Evolutionary conservation across 2,797 vertebrate genomes (phyloP), one percentile per base, ranked within the genome.

Genomic region (Myotis pilosus): DNA sequence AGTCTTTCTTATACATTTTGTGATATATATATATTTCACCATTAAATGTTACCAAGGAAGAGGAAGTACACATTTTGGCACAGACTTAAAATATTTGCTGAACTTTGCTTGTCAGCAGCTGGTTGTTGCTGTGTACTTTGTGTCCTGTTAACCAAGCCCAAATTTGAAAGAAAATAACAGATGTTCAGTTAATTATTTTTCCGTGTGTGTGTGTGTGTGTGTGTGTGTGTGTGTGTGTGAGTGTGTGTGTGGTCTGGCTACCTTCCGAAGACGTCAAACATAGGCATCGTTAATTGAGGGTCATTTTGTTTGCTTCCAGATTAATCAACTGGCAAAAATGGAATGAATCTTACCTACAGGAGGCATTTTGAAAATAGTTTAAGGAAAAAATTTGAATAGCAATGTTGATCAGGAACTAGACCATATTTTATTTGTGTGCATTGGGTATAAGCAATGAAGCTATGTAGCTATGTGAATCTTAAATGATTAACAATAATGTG

Each of bases 121-220:
- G 62, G 17, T 72, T 53, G 49, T 76, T 93, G 33, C 74, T 95
- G 20, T 82, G 41, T 64, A 69, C 38, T 94, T 88, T 83, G 76
- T 87, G 44, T 94, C 74, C 91, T 95, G 87, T 90, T n/a, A 81
- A 75, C 81, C 68, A 92, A 84, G 66, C n/a, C 79, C 82, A 79
- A 66, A 87, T 89, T 30, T 85, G 75, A 96, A 94, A 94, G 87
- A 95, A 95, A 95, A 94, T 93, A 93, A 75, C 89, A 96, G 92
- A 93, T 95, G 90, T 93, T 92, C 68, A 19, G 38, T 86, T 92
- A 74, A 94, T 87, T 91, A 75, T 75, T 94, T 94, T 80, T 51
- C 94, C 7, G 0, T 76, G 5, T 64, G 7, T 22, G 33, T 66
- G 19, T 33, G 49, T 55, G 51, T 30, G 30, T 53, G 11, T 62